Evolutionary conservation across 2,888 invertebrate species (phyloP).

Genomic region (Camptogramma bilineatum): DNA sequence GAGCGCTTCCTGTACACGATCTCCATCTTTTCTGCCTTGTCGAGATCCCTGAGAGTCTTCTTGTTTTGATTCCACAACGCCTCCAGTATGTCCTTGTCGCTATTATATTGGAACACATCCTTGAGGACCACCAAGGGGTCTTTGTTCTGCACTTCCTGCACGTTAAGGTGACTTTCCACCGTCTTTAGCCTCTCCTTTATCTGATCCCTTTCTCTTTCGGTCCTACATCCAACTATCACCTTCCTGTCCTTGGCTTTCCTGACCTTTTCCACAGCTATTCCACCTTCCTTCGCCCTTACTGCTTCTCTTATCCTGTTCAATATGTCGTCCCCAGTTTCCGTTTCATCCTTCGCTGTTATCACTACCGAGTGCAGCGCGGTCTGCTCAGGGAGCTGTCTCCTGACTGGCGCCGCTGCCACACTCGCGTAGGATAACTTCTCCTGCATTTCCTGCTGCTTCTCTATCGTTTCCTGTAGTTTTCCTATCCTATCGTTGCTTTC

Average conservation of each 20-base stretch:
- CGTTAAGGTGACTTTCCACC: background rate
- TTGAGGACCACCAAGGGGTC: no score
- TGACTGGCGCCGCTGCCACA: background rate
- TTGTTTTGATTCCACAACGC: no score
- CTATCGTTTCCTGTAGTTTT: background rate
- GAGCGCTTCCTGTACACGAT: no score
- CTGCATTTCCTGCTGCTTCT: background rate
- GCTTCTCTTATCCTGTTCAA: slow-evolving; percentile 18
- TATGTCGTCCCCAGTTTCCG: slow-evolving; percentile 28
- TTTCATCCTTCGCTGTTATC: slow-evolving; percentile 17
- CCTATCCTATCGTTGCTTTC: background rate
- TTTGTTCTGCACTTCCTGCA: no score
- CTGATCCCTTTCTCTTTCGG: background rate
- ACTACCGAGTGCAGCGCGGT: slow-evolving; percentile 29
- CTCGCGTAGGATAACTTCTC: background rate
- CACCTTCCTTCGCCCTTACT: slow-evolving; percentile 28
- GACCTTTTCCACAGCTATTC: background rate
- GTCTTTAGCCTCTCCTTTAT: no score
- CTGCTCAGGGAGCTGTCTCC: background rate
- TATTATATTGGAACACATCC: no score
- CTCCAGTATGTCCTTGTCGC: no score
- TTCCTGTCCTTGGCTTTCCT: background rate
- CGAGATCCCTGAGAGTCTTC: no score
- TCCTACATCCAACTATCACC: background rate
- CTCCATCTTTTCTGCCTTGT: no score